Base-by-base conservation (phyloP, 1,140 invertebrate species). In the Drosophila sulfurigaster region DNA sequence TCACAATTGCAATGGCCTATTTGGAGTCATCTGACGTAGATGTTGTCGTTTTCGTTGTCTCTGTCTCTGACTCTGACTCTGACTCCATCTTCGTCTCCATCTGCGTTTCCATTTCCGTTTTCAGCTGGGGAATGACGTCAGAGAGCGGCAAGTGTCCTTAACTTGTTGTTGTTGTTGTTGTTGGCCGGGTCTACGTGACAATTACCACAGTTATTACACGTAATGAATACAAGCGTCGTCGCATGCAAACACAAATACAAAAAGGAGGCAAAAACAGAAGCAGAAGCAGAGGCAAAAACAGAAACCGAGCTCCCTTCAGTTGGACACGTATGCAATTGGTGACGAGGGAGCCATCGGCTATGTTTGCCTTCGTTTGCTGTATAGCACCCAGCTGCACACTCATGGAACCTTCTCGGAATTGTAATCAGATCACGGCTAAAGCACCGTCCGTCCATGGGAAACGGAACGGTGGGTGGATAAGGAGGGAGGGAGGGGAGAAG, bases 101-200 rank as follows among this genome's bases (percentile, higher is more conserved):
- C 43, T 28, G 30, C 49, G 30, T 8, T 8, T 13, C 4, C 11
- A 35, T 56, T 28, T 38, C 15, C 4, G 41, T 20, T 43, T 41
- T 46, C 13, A 45, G 41, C 35, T 20, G 46, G 20, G 4, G 11
- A 16, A 48, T 56, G 51, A 70, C 56, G 51, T 62, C 43, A 45
- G 59, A n/a, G 28, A 57, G 41, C 32, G 2, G 38, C 46, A 68
- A 69, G 75, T 73, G 62, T 70, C 75, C 60, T 56, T 68, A 64
- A 67, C 35, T 1, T 3, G 46, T 43, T 51, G 41, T 72, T 25
- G 20, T 72, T 25, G 20, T 25, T 38, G 54, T 15, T 59, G 66
- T 57, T 65, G n/a, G 30, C 25, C 32, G 43, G 35, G 11, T 16
- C 67, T 83, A 83, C 81, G 81, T 85, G 81, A 85, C 81, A 85